Conservation (phyloP, 2,113 vertebrate genomes). For the Cnemophilus loriae region DNA sequence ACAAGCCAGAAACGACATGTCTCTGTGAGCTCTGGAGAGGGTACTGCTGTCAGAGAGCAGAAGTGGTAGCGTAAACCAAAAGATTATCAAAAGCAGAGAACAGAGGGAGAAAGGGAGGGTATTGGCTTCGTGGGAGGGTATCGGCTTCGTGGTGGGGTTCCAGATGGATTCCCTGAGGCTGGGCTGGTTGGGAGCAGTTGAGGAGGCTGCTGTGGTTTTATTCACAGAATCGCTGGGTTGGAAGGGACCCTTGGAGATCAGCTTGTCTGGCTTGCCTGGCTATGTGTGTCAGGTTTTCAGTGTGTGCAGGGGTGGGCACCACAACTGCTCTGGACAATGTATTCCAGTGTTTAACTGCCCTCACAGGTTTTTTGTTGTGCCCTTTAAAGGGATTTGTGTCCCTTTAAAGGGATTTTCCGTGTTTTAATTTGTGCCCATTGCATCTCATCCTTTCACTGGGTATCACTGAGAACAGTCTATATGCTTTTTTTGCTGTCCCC, state of each 20-base stretch:
- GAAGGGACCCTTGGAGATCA: neutral
- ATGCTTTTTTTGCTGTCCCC: neutral
- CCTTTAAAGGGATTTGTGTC: neutral
- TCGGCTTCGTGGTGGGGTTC: fast-evolving
- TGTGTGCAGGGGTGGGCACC: neutral
- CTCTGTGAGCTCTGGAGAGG: neutral
- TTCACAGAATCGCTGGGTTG: neutral
- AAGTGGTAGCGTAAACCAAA: neutral
- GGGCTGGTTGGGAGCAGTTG: neutral
- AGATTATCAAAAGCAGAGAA: neutral
- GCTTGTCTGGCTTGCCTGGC: neutral
- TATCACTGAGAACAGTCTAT: neutral
- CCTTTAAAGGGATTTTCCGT: neutral
- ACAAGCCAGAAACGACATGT: neutral
- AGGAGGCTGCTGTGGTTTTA: neutral
- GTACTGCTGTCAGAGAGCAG: neutral
- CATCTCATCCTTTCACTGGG: neutral
- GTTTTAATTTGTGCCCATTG: neutral
- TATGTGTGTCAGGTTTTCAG: neutral
- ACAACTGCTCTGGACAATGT: neutral
- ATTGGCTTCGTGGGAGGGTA: fast-evolving
- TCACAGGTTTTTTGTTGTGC: neutral
- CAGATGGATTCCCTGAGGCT: neutral
- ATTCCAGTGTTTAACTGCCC: neutral
- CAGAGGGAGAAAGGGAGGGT: neutral